A percentile compares a stretch with the other conserved stretches of the same genome.
Evolutionary conservation across 2,888 invertebrate genomes (phyloP).

Genomic region (Eilema sororculum): DNA sequence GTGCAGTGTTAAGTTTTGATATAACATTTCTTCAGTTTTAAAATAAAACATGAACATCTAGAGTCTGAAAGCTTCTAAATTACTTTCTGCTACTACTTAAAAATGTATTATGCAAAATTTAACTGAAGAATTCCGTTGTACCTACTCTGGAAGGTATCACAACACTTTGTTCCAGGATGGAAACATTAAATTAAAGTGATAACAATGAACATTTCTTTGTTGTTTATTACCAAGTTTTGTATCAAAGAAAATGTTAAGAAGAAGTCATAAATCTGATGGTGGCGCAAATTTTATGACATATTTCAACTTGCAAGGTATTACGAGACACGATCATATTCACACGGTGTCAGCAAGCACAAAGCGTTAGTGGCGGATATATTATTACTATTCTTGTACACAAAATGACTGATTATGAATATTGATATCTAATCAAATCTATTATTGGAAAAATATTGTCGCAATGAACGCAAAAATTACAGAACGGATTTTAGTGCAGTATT

Average conservation of each 20-base stretch:
- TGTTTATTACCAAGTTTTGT: background rate
- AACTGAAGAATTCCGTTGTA: background rate
- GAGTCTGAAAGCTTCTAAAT: background rate
- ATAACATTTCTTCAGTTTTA: background rate
- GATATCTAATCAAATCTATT: no score
- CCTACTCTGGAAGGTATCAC: background rate
- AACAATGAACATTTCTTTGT: constrained; percentile 5
- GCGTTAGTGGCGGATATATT: background rate
- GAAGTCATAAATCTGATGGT: background rate
- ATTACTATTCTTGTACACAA: no score
- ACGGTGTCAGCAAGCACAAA: background rate
- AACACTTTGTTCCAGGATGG: background rate
- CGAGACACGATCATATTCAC: background rate
- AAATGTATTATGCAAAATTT: background rate
- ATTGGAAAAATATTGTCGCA: no score
- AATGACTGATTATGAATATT: no score
- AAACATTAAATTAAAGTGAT: background rate
- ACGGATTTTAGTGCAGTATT: no score
- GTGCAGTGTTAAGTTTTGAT: background rate
- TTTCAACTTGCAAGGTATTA: background rate
- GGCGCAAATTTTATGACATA: background rate
- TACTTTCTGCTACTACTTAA: background rate
- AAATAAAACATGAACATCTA: background rate
- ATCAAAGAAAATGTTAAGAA: background rate
- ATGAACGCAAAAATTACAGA: no score